Conservation (phyloP, 2,888 invertebrate species). For the Meteorus cinctellus region DNA sequence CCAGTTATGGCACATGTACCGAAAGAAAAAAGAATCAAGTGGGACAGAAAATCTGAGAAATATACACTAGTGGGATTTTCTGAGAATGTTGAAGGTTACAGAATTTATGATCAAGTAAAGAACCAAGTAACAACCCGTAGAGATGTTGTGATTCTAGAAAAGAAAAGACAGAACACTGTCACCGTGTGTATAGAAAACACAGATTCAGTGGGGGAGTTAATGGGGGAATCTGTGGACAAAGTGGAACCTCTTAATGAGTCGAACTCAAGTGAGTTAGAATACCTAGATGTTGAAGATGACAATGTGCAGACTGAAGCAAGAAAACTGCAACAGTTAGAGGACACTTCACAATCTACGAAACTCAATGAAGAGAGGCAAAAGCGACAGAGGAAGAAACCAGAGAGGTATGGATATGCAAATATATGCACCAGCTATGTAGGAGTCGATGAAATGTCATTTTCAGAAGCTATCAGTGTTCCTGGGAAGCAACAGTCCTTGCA, state of each 20-base stretch:
- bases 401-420: background rate
- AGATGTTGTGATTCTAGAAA: slow-evolving; percentile 19
- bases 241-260: background rate
- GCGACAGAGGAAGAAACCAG: background rate
- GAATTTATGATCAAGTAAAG: background rate
- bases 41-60: slow-evolving; percentile 4
- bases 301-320: no score
- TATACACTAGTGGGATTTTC: slow-evolving; percentile 2
- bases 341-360: no score
- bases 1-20: slow-evolving; percentile 29
- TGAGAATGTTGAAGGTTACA: slow-evolving; percentile 4
- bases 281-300: background rate
- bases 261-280: background rate
- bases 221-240: background rate
- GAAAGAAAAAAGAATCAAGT: slow-evolving; percentile 21
- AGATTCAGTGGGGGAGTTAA: slow-evolving; percentile 1
- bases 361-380: background rate
- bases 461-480: no score
- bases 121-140: background rate
- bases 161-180: background rate
- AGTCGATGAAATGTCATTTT: no score
- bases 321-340: no score
- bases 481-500: no score
- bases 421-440: background rate
- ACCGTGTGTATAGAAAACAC: no score